These are phyloP conservation scores for Aphelocoma californica DNA, from an alignment of 2,797 vertebrate genomes.

Conservation along the genomic window DNA sequence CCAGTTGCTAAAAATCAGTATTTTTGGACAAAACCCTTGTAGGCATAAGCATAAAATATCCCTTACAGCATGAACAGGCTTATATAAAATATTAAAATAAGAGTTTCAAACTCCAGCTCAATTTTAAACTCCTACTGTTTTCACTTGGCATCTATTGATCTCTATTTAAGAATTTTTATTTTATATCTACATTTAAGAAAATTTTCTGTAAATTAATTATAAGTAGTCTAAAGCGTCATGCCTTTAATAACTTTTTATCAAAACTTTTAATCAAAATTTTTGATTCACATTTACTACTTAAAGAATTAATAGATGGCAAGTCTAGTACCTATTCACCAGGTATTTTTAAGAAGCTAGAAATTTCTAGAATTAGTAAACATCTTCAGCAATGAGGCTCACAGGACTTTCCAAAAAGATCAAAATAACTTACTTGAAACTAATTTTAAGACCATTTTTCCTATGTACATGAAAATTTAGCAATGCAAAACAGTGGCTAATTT, in stretches of 20 bases:
- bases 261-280: neutral
- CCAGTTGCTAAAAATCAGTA: neutral
- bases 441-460: neutral
- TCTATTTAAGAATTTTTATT: neutral
- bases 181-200: neutral
- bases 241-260: neutral
- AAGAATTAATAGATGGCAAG: neutral
- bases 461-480: neutral
- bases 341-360: neutral
- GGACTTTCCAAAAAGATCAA: neutral
- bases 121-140: neutral
- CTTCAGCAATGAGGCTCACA: neutral
- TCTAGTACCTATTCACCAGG: neutral
- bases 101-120: neutral
- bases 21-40: neutral
- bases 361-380: neutral
- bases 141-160: neutral
- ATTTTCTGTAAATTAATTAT: neutral
- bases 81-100: neutral
- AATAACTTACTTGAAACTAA: neutral
- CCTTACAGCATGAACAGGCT: neutral
- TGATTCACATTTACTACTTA: neutral
- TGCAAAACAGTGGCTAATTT: neutral
- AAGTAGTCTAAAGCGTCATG: neutral
- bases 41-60: neutral